phyloP scores from a whole-genome alignment of 2,797 vertebrate genomes.

The Halcyon smyrnensis region DNA sequence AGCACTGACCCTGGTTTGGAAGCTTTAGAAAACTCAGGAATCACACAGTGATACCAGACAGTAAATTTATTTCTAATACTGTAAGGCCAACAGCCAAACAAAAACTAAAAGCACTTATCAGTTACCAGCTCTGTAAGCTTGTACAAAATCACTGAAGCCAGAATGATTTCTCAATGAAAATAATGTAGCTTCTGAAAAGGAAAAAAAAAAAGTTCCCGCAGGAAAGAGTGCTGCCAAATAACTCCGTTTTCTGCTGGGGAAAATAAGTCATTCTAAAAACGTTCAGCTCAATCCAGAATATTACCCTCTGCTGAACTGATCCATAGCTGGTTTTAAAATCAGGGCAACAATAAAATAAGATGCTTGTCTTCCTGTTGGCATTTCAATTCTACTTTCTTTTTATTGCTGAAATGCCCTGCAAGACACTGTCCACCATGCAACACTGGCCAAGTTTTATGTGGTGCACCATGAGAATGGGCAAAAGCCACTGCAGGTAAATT shows the following conservation, averaged over 20 bases:
- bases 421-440: not conserved
- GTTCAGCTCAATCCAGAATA: not conserved
- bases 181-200: not conserved
- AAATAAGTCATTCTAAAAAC: slow-evolving; percentile 28
- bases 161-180: slow-evolving; percentile 34
- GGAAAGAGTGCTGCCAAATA: slow-evolving; percentile 30
- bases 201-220: not conserved
- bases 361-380: not conserved
- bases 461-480: not conserved
- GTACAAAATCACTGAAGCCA: not conserved
- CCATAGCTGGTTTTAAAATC: slow-evolving; percentile 32
- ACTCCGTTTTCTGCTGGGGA: not conserved
- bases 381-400: not conserved
- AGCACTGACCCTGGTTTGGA: not conserved
- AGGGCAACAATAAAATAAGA: slow-evolving; percentile 25
- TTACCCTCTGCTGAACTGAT: slow-evolving; percentile 6
- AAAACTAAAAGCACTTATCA: slow-evolving; percentile 1
- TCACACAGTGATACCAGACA: not conserved
- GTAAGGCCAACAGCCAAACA: not conserved
- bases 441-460: not conserved
- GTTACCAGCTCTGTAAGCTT: not conserved
- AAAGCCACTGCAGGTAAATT: slow-evolving; percentile 3
- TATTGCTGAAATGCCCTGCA: not conserved
- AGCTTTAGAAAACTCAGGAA: not conserved
- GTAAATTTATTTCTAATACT: not conserved